Evolutionary conservation across 2,113 vertebrate genomes (phyloP), one percentile per base, ranked within the genome.

Genomic region (Entomyzon cyanotis): DNA sequence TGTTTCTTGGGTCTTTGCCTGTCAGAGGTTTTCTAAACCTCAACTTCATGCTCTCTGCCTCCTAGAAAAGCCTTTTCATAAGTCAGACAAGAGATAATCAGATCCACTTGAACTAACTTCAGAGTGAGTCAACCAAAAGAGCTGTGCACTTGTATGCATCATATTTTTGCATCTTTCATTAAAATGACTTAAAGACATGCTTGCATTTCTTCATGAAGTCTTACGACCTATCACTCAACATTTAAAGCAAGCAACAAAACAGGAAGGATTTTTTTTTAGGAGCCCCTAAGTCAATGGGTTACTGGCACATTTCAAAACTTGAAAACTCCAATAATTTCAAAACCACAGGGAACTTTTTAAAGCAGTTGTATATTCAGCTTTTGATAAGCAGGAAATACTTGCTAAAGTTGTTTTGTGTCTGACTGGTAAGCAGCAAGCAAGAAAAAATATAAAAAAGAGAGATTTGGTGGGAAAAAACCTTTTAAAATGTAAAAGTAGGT

Each of bases 81-180:
- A 84, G 20, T 82, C 10, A 84, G 70, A 87, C 22, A 82, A 75
- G 84, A 82, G 50, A 86, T 83, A 95, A 94, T 56, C 39, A 91
- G 65, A 79, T 71, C 44, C 58, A 91, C 53, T 78, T 88, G 74
- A 95, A 93, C 63, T 83, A 91, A 90, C 37, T 76, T 85, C 75
- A 85, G 50, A 70, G 33, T 53, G 44, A 85, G 25, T 79, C 75
- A 93, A 58, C 3, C n/a, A 65, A 41, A 93, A 87, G n/a, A 76
- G 10, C 58, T 60, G 42, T 20, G 41, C 27, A 59, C 47, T 78
- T 90, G 4, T 25, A 79, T 5, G 21, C 49, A 87, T 47, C 10
- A 3, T 41, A 79, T 56, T 91, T 90, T 69, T 73, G 53, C 46
- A 83, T 3, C 28, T 88, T 85, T 80, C 15, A 71, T 46, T 64